phyloP scores from a whole-genome alignment of 2,888 invertebrate genomes.

The Lobophora halterata region DNA sequence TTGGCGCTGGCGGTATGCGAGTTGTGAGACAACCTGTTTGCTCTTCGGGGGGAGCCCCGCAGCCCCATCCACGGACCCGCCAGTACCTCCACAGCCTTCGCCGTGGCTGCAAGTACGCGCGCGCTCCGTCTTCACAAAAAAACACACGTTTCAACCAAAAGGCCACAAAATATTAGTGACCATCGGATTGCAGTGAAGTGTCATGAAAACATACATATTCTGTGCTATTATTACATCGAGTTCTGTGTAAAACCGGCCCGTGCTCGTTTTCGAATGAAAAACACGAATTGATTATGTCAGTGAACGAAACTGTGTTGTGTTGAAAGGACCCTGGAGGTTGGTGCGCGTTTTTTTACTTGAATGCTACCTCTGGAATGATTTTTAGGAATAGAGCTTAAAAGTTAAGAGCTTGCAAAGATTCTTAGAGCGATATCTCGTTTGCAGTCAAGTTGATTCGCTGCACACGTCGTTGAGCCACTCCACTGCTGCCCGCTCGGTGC shows the following conservation, averaged over 20 bases:
- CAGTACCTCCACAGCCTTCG: conserved; percentile 61
- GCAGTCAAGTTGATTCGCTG: neutral
- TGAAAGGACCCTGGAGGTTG: conserved; percentile 70
- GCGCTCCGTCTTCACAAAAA: conserved; percentile 32
- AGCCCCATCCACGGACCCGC: conserved; percentile 40
- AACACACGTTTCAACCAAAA: conserved; percentile 25
- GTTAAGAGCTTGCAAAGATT: neutral
- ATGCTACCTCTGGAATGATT: conserved; percentile 12
- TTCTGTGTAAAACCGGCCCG: conserved; percentile 21
- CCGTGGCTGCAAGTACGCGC: conserved; percentile 50
- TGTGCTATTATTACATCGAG: conserved; percentile 27
- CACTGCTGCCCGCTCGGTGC: conserved; percentile 20
- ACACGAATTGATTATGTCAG: conserved; percentile 60
- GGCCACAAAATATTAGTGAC: conserved; percentile 47
- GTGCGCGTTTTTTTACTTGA: conserved; percentile 36
- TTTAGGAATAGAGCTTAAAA: conserved; percentile 1
- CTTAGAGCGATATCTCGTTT: neutral
- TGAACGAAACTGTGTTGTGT: conserved; percentile 57
- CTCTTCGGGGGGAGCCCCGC: conserved; percentile 41
- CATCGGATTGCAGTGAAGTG: conserved; percentile 75
- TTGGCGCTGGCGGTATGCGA: conserved; percentile 71
- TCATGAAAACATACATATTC: conserved; percentile 22
- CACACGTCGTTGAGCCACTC: conserved; percentile 9
- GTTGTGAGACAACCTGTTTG: conserved; percentile 73
- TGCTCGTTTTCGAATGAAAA: conserved; percentile 42